Evolutionary conservation across 1,140 invertebrate genomes (phyloP).

Genomic region (Thereuonema tuberculata): DNA sequence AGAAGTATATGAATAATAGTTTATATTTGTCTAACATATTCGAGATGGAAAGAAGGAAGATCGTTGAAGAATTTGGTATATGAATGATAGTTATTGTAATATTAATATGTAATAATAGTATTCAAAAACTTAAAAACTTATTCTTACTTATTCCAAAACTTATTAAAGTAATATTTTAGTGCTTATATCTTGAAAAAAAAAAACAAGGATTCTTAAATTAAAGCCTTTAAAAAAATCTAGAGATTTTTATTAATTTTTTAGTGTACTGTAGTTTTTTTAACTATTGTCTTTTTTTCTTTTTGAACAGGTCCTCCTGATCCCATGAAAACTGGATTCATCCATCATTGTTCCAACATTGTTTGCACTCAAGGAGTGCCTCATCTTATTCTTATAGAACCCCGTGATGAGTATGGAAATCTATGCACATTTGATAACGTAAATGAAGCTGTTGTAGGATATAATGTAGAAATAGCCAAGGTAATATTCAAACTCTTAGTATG

Average conservation of each 20-base stretch:
- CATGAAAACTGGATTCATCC: conserved; percentile 64
- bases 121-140: too few relatives aligned
- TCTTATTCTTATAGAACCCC: conserved; percentile 66
- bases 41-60: too few relatives aligned
- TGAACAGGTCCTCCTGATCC: conserved; percentile 58
- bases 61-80: too few relatives aligned
- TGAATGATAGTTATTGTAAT: too few relatives aligned
- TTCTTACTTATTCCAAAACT: too few relatives aligned
- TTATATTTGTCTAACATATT: too few relatives aligned
- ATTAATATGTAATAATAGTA: too few relatives aligned
- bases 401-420: conserved; percentile 78
- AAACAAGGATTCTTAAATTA: conserved; percentile 8
- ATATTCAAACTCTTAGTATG: too few relatives aligned
- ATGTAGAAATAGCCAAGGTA: neutral
- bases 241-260: neutral
- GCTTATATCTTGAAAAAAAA: too few relatives aligned
- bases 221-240: neutral
- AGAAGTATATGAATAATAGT: too few relatives aligned
- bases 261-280: neutral
- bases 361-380: conserved; percentile 62
- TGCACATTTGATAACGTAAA: conserved; percentile 33
- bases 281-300: neutral
- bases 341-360: conserved; percentile 72
- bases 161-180: too few relatives aligned
- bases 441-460: conserved; percentile 5